These are phyloP conservation scores for Ceyx margarethae DNA, from an alignment of 2,113 vertebrate genomes.

Conservation along the genomic window DNA sequence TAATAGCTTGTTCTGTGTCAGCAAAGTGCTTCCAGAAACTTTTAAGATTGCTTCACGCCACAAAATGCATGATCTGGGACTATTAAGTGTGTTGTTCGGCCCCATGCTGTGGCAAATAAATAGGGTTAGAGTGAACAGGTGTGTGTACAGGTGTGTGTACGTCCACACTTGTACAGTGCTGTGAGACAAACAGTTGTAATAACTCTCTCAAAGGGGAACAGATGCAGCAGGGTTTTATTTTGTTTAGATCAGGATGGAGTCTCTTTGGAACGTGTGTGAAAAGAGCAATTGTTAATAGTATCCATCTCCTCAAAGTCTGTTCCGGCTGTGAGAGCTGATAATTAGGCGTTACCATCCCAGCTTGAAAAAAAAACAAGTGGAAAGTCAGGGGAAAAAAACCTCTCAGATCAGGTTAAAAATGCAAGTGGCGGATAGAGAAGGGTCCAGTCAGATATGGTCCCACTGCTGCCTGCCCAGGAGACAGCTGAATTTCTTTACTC, in stretches of 20 bases:
- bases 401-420: not conserved
- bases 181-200: not conserved
- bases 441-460: not conserved
- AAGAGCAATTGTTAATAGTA: slow-evolving; percentile 59
- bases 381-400: not conserved
- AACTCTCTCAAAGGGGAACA: not conserved
- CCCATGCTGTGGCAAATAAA: slow-evolving; percentile 54
- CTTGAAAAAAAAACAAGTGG: not conserved
- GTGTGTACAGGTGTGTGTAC: slow-evolving; percentile 45
- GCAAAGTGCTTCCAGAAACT: slow-evolving; percentile 73
- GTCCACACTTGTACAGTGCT: not conserved
- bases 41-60: slow-evolving; percentile 62
- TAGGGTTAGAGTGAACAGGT: slow-evolving; percentile 67
- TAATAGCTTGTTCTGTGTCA: slow-evolving; percentile 74
- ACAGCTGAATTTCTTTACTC: slow-evolving; percentile 61
- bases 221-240: slow-evolving; percentile 34
- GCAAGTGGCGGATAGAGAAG: not conserved
- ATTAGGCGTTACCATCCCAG: slow-evolving; percentile 11
- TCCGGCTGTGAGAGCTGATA: slow-evolving; percentile 44
- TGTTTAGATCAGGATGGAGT: slow-evolving; percentile 55
- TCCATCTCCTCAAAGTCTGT: slow-evolving; percentile 48
- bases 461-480: slow-evolving; percentile 36
- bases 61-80: slow-evolving; percentile 42
- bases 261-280: slow-evolving; percentile 47
- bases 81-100: slow-evolving; percentile 38